Evolutionary conservation across 2,113 vertebrate species (phyloP), one percentile per base, ranked within the genome.

Genomic region (Rutilus rutilus): DNA sequence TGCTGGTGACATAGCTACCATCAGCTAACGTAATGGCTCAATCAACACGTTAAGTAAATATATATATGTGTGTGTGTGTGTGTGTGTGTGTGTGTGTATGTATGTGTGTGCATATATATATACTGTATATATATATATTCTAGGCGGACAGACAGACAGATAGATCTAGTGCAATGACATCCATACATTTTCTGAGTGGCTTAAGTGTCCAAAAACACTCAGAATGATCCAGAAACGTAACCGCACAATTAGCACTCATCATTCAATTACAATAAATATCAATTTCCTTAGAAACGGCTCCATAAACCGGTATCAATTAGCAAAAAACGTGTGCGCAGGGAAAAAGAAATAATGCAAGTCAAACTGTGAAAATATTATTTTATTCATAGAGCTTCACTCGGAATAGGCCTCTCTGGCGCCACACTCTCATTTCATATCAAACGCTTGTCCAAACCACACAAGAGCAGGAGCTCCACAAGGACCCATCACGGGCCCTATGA

Each of bases 311-410:
- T 90, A 94, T 94, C 90, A 92, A 91, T 91, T 89, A 45, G 86
- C 87, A 79, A 84, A 77, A 77, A 86, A 90, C 60, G 62, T 17
- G 82, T 78, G 85, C 47, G 87, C 71, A 86, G 90, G 91, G 90
- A 80, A 82, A 87, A 90, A 91, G 85, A 92, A 92, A 92, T 89
- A 92, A 92, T 89, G 92, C 88, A 90, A 89, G 91, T 91, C 88
- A 91, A 94, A 93, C 91, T 94, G 92, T 92, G 92, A 94, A 95
- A 95, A 95, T 95, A 95, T 95, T 94, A 93, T 94, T 95, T 95
- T 95, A 95, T 94, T 95, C 93, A 88, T 88, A 86, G 92, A 92
- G 91, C 89, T 92, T 93, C 86, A 86, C 91, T 90, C 89, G 92
- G 91, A 91, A 91, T 88, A 86, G 88, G 92, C 92, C 86, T 87